Conservation (phyloP, 2,113 vertebrate species). For the Lepus americanus region DNA sequence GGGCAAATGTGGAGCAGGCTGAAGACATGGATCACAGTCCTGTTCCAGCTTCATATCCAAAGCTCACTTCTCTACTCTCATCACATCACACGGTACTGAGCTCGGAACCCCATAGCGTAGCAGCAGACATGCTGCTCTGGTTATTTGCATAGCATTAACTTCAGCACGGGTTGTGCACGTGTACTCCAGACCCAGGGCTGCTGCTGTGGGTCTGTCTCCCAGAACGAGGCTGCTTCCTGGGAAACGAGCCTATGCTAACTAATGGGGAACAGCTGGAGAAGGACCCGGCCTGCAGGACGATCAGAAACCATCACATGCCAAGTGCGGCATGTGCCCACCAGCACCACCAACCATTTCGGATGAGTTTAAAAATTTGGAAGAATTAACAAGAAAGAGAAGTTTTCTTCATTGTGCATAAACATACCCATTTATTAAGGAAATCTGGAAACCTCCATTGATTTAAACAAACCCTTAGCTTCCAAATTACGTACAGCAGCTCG, state of each 20-base stretch:
- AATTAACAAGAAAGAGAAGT: not conserved
- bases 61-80: not conserved
- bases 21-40: rapidly evolving
- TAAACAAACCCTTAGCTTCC: constrained; percentile 58
- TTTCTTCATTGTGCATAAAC: not conserved
- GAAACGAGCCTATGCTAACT: not conserved
- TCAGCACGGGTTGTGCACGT: rapidly evolving
- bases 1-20: not conserved
- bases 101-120: rapidly evolving
- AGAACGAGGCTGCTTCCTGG: not conserved
- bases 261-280: not conserved
- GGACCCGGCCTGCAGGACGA: rapidly evolving
- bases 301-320: rapidly evolving
- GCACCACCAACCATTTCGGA: not conserved
- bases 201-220: rapidly evolving
- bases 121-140: not conserved
- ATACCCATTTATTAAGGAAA: constrained; percentile 59
- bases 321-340: not conserved
- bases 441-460: constrained; percentile 14
- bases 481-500: constrained; percentile 70
- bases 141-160: not conserved
- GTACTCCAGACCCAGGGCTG: not conserved
- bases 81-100: rapidly evolving
- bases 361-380: not conserved
- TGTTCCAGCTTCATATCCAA: not conserved